Percentiles rank a stretch among this genome's conserved stretches.
Conservation (phyloP, 2,113 vertebrate genomes). For the Pyrgilauda ruficollis region DNA sequence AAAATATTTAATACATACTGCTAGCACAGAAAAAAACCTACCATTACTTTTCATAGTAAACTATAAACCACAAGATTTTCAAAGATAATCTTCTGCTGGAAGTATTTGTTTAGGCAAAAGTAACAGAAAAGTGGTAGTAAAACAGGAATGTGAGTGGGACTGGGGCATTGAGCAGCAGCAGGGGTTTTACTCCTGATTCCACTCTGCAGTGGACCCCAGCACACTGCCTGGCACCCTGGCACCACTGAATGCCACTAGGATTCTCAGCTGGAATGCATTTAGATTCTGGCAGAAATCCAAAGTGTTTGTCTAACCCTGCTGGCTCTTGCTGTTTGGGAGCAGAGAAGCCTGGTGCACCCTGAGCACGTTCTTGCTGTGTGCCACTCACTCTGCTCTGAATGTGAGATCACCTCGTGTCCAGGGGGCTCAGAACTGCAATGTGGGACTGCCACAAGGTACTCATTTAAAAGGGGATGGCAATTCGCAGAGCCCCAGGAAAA, state of each 20-base stretch:
- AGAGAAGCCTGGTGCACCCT: not conserved
- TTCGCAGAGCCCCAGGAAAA: not conserved
- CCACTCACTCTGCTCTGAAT: not conserved
- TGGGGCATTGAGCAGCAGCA: not conserved
- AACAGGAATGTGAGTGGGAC: not conserved
- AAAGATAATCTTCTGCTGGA: not conserved
- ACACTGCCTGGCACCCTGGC: not conserved
- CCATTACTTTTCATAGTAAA: not conserved
- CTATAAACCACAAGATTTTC: not conserved
- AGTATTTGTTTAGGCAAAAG: not conserved
- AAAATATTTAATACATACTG: not conserved
- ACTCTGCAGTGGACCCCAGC: not conserved
- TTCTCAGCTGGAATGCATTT: not conserved
- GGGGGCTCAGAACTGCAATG: not conserved
- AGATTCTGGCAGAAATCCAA: not conserved
- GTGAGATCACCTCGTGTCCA: not conserved
- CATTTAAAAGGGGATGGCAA: not conserved
- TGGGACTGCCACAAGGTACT: not conserved
- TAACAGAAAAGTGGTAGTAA: not conserved
- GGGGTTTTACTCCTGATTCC: not conserved
- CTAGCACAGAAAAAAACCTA: not conserved
- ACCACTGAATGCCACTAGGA: not conserved
- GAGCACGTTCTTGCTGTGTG: not conserved
- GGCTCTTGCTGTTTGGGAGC: not conserved
- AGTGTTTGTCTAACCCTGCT: not conserved